Percentiles rank a stretch among this genome's conserved stretches.
Conservation (phyloP, 2,113 vertebrate genomes). For the Rhea americana region DNA sequence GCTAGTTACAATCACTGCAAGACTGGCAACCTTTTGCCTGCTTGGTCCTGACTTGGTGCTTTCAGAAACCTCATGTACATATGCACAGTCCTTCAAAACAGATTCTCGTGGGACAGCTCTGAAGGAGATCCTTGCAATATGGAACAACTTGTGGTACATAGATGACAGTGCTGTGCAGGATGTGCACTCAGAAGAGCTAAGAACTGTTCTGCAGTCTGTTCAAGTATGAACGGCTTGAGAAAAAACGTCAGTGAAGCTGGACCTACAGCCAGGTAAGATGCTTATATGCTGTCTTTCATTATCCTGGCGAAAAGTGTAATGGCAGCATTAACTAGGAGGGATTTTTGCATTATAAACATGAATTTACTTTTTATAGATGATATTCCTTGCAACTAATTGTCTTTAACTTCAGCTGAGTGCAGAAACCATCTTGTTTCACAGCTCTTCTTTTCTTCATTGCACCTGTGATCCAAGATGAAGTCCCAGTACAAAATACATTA, state of each 20-base stretch:
- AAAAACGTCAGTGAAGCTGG: not conserved
- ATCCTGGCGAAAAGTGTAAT: not conserved
- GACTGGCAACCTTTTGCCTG: not conserved
- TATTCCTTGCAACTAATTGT: not conserved
- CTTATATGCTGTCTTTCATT: not conserved
- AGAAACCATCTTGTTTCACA: not conserved
- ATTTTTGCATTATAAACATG: not conserved
- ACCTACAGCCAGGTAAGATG: constrained; percentile 1
- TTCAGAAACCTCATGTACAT: not conserved
- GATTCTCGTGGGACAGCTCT: not conserved
- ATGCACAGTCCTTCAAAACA: not conserved
- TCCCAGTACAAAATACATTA: not conserved
- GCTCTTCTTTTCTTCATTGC: not conserved
- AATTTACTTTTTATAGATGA: not conserved
- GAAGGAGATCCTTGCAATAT: not conserved
- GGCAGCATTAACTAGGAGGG: not conserved
- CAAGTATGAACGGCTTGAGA: not conserved
- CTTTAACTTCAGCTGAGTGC: not conserved
- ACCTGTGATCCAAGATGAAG: not conserved
- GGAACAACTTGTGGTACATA: not conserved
- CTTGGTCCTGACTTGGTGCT: not conserved
- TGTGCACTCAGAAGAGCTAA: not conserved
- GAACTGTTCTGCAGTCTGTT: not conserved
- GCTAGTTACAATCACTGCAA: not conserved
- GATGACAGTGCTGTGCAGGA: not conserved